phyloP scores from a whole-genome alignment of 2,888 invertebrate species.

The Eupithecia pulchellata region DNA sequence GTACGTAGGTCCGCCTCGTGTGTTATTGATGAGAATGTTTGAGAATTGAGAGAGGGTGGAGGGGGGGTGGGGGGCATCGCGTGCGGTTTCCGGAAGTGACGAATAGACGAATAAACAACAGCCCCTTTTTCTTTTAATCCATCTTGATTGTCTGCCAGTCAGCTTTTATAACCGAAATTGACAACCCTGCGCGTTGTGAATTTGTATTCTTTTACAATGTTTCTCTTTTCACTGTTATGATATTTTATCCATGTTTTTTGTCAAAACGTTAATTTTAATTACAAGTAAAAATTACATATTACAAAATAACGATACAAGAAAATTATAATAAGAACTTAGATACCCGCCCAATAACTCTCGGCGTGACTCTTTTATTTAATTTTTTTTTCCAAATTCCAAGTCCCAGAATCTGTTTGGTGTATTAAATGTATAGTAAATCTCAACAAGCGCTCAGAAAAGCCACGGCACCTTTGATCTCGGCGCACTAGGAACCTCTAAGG shows the following conservation, averaged over 20 bases:
- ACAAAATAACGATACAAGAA: neutral
- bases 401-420: constrained; percentile 35
- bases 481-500: constrained; percentile 70
- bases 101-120: constrained; percentile 57
- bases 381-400: neutral
- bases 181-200: constrained; percentile 51
- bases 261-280: neutral
- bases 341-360: neutral
- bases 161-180: constrained; percentile 54
- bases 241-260: neutral
- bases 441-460: constrained; percentile 56
- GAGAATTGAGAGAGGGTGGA: neutral
- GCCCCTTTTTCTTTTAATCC: constrained; percentile 64
- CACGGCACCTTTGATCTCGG: constrained; percentile 73
- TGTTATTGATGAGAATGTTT: neutral
- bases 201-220: constrained; percentile 20
- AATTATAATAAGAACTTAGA: neutral
- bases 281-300: neutral
- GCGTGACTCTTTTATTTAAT: neutral
- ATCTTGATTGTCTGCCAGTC: constrained; percentile 50
- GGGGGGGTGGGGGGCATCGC: constrained; percentile 51
- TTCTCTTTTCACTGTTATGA: neutral
- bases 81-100: constrained; percentile 58
- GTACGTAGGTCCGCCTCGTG: neutral
- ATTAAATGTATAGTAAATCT: constrained; percentile 49